These are phyloP conservation scores for Limnephilus lunatus DNA, from an alignment of 2,888 invertebrate genomes.

Conservation along the genomic window DNA sequence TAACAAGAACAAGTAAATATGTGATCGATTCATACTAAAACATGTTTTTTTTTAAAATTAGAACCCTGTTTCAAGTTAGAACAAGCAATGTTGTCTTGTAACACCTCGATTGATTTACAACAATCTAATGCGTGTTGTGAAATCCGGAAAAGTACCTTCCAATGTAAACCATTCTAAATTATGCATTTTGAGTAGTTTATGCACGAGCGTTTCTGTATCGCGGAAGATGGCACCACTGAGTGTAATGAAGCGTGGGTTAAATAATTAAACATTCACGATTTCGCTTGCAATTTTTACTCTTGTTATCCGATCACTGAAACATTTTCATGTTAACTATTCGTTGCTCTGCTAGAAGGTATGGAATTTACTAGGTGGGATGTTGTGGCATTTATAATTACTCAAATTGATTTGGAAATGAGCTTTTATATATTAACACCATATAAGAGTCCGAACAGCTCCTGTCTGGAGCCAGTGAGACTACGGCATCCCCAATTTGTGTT, in stretches of 20 bases:
- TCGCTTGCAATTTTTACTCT: neutral
- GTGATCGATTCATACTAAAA: too few species aligned
- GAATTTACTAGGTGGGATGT: neutral
- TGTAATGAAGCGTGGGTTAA: neutral
- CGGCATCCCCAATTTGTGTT: too few species aligned
- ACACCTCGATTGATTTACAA: neutral
- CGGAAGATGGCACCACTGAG: slow-evolving; percentile 14
- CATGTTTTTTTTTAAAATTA: too few species aligned
- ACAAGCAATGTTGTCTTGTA: neutral
- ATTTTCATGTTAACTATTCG: neutral
- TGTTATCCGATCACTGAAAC: neutral
- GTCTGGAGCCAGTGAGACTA: too few species aligned
- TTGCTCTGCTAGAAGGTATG: neutral
- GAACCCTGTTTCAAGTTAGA: too few species aligned
- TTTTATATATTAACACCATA: too few species aligned
- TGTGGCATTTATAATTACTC: neutral
- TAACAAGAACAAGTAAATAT: too few species aligned
- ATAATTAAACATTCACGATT: neutral
- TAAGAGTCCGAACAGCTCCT: too few species aligned
- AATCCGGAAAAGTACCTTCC: neutral
- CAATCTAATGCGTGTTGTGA: neutral
- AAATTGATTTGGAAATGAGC: neutral
- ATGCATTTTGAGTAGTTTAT: neutral
- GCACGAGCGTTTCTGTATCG: neutral
- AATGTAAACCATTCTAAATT: neutral